phyloP scores from a whole-genome alignment of 1,140 invertebrate genomes.

The Temnothorax curvispinosus region DNA sequence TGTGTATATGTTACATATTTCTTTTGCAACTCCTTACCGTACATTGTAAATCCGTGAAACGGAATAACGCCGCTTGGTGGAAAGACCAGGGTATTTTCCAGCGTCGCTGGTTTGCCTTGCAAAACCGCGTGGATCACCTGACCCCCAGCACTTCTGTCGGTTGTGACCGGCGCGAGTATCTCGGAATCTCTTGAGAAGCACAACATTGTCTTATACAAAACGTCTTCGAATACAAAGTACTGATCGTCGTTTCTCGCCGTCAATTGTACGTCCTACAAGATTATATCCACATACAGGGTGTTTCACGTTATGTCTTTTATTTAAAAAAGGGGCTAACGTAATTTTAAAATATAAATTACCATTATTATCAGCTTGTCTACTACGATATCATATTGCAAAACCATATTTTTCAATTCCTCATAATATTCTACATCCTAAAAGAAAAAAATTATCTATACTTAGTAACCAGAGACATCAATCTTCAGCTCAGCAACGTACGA shows the following conservation, averaged over 20 bases:
- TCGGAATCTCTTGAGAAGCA: constrained; percentile 96
- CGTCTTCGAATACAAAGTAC: constrained; percentile 99
- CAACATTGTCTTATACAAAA: constrained; percentile 97
- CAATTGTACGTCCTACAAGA: constrained; percentile 93
- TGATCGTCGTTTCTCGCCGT: constrained; percentile 99
- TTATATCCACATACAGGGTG: background rate
- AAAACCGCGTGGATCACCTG: constrained; percentile 87
- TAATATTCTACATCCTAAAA: constrained; percentile 93
- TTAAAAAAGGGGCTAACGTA: background rate
- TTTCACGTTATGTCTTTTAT: constrained; percentile 5
- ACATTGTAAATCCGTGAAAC: constrained; percentile 99
- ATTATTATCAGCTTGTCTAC: constrained; percentile 98
- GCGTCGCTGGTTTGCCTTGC: constrained; percentile 90
- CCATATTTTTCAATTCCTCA: constrained; percentile 92
- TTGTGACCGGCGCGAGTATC: constrained; percentile 90
- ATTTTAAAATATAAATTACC: constrained; percentile 81
- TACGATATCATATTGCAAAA: constrained; percentile 96
- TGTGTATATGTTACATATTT: background rate
- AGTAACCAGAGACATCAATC: background rate
- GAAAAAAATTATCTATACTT: constrained; percentile 32
- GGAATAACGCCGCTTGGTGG: constrained; percentile 98
- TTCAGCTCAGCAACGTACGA: background rate
- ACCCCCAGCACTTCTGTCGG: constrained; percentile 83
- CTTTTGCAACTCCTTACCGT: constrained; percentile 88
- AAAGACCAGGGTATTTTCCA: constrained; percentile 91